Evolutionary conservation across 2,888 invertebrate species (phyloP).

Genomic region (Osmoderma eremita): DNA sequence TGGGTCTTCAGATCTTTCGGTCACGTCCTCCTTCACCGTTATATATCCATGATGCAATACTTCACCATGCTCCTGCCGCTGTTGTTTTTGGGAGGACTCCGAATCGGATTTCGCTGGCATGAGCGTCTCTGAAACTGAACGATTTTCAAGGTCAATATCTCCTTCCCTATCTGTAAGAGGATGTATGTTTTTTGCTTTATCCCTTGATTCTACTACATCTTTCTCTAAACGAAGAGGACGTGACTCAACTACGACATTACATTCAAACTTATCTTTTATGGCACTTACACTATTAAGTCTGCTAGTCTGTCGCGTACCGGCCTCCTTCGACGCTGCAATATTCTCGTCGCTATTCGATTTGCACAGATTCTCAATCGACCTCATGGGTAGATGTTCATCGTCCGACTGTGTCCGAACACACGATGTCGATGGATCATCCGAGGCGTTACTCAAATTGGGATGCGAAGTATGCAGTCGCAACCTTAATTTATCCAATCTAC

Average conservation of each 20-base stretch:
- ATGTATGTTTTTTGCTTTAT: too few relatives aligned
- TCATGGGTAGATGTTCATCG: slow-evolving; percentile 15
- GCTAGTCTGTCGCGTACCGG: not conserved
- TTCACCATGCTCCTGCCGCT: slow-evolving; percentile 12
- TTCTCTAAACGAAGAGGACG: slow-evolving; percentile 17
- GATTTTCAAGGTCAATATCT: slow-evolving; percentile 24
- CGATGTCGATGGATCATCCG: slow-evolving; percentile 3
- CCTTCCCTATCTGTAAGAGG: not conserved
- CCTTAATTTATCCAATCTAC: slow-evolving; percentile 1
- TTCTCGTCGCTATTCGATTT: slow-evolving; percentile 26
- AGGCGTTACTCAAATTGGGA: slow-evolving; percentile 16
- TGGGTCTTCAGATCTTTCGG: slow-evolving; percentile 8
- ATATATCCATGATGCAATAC: slow-evolving; percentile 33
- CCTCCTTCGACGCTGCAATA: not conserved
- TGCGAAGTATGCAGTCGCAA: not conserved
- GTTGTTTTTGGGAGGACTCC: too few relatives aligned
- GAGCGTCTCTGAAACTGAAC: slow-evolving; percentile 29
- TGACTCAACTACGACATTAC: slow-evolving; percentile 35
- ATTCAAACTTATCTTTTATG: slow-evolving; percentile 40
- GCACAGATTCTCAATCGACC: slow-evolving; percentile 27
- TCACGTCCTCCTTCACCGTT: slow-evolving; percentile 4
- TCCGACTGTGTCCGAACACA: too few relatives aligned
- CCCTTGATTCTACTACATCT: not conserved
- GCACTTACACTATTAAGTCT: slow-evolving; percentile 39
- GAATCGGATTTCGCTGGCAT: slow-evolving; percentile 4